phyloP scores from a whole-genome alignment of 2,113 vertebrate genomes.

The Ploceus nigricollis region DNA sequence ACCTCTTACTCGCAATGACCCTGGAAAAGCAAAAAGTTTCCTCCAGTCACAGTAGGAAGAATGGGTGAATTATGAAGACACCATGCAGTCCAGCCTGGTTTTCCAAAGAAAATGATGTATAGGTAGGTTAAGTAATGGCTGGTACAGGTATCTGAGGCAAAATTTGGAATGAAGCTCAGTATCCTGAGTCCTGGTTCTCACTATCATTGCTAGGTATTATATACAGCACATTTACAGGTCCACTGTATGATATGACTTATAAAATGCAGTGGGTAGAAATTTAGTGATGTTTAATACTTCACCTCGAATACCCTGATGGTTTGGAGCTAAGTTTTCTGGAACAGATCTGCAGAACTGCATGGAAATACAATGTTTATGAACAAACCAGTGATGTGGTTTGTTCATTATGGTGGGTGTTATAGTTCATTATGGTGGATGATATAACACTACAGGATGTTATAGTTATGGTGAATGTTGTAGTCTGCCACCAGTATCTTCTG shows the following conservation, averaged over 20 bases:
- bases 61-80: neutral
- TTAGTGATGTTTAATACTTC: neutral
- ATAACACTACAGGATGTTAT: neutral
- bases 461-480: neutral
- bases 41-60: neutral
- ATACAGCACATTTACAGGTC: neutral
- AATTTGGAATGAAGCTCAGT: neutral
- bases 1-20: neutral
- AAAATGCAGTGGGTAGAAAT: neutral
- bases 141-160: neutral
- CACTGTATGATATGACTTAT: neutral
- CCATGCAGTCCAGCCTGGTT: neutral
- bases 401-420: neutral
- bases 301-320: neutral
- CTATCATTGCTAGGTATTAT: neutral
- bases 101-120: neutral
- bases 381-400: neutral
- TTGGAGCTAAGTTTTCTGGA: neutral
- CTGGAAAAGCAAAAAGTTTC: neutral
- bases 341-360: neutral
- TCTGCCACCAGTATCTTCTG: neutral
- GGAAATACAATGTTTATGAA: neutral
- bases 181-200: neutral
- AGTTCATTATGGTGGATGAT: neutral
- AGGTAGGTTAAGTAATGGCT: neutral